Evolutionary conservation across 1,140 invertebrate species (phyloP).

Genomic region (Drosophila tropicalis): DNA sequence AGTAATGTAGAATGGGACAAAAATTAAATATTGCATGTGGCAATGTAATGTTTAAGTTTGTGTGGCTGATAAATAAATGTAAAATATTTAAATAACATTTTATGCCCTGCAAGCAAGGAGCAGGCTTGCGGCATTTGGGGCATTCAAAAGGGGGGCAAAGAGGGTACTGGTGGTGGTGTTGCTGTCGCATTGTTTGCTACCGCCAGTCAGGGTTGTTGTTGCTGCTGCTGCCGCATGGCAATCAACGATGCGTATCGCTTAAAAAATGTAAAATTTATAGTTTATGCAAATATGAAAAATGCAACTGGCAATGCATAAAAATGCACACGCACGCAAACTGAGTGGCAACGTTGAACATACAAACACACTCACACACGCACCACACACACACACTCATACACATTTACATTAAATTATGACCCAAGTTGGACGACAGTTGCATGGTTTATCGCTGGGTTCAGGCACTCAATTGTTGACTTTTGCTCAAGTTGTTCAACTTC

Average conservation of each 20-base stretch:
- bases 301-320: constrained; percentile 81
- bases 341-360: constrained; percentile 48
- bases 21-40: constrained; percentile 46
- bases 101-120: constrained; percentile 30
- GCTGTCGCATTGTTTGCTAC: constrained; percentile 52
- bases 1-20: not conserved
- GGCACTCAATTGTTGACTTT: constrained; percentile 75
- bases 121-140: constrained; percentile 8
- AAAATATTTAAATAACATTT: constrained; percentile 72
- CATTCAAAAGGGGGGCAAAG: not conserved
- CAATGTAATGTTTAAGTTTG: constrained; percentile 31
- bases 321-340: constrained; percentile 80
- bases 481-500: constrained; percentile 58
- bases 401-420: constrained; percentile 70
- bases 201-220: constrained; percentile 14
- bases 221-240: constrained; percentile 43
- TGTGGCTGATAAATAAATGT: constrained; percentile 57
- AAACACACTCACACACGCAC: constrained; percentile 38
- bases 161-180: not conserved
- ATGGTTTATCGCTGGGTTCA: constrained; percentile 73
- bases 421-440: constrained; percentile 82
- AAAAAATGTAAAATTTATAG: constrained; percentile 82
- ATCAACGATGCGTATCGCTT: constrained; percentile 81
- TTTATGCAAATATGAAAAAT: constrained; percentile 82
- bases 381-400: constrained; percentile 39